These are phyloP conservation scores for Caradrina kadenii DNA, from an alignment of 2,888 invertebrate genomes.

Conservation along the genomic window DNA sequence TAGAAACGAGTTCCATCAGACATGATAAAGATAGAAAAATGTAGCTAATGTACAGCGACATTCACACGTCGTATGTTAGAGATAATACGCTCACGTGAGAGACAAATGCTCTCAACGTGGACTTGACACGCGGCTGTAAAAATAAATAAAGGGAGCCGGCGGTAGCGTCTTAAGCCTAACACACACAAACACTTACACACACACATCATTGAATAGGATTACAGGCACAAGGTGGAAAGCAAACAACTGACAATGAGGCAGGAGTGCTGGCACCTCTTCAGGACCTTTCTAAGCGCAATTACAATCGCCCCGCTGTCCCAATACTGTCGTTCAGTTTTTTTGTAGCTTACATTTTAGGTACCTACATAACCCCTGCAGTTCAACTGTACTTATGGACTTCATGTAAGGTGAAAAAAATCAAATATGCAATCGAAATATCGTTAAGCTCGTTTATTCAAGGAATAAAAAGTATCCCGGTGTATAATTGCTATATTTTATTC, in stretches of 20 bases:
- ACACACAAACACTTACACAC: conserved; percentile 56
- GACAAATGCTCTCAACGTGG: conserved; percentile 81
- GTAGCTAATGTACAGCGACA: conserved; percentile 72
- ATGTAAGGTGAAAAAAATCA: background rate
- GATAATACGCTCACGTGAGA: conserved; percentile 78
- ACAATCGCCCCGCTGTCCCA: conserved; percentile 25
- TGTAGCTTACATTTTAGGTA: conserved; percentile 3
- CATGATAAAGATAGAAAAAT: conserved; percentile 71
- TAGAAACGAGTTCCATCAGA: conserved; percentile 16
- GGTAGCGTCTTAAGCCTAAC: conserved; percentile 66
- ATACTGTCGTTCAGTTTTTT: conserved; percentile 28
- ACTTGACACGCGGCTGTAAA: conserved; percentile 81
- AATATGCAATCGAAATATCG: background rate
- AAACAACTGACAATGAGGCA: conserved; percentile 50
- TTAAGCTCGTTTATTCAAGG: background rate
- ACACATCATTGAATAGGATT: conserved; percentile 65
- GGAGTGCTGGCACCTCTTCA: conserved; percentile 26
- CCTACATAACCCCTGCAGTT: background rate
- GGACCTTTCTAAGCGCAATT: conserved; percentile 40
- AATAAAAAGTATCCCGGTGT: background rate
- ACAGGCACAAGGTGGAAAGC: conserved; percentile 36
- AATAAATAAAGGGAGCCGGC: conserved; percentile 79
- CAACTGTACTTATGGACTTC: conserved; percentile 1
- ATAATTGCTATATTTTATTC: background rate
- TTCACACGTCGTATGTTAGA: conserved; percentile 74